Conservation (phyloP, 1,140 invertebrate species). For the Frieseomelitta varia region DNA sequence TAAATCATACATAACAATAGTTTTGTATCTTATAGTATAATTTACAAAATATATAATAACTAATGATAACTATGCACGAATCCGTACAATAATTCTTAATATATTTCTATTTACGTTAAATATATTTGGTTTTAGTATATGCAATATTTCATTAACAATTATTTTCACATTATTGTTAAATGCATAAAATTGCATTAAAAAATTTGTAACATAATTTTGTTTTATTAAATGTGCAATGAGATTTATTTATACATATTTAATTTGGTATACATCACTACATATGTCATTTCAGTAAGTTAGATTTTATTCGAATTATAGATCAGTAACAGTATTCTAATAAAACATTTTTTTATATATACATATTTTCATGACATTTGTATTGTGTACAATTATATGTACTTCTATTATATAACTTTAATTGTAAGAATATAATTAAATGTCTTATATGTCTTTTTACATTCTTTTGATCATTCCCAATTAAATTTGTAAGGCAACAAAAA, state of each 20-base stretch:
- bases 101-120: slow-evolving; percentile 20
- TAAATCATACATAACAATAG: slow-evolving; percentile 7
- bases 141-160: background rate
- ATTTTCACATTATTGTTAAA: background rate
- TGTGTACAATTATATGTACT: slow-evolving; percentile 36
- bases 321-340: slow-evolving; percentile 20
- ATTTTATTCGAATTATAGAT: slow-evolving; percentile 8
- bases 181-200: slow-evolving; percentile 18
- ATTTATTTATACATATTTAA: background rate
- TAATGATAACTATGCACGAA: slow-evolving; percentile 21
- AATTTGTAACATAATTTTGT: slow-evolving; percentile 4
- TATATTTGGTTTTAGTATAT: background rate
- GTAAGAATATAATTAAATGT: slow-evolving; percentile 43
- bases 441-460: slow-evolving; percentile 16
- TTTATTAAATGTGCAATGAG: slow-evolving; percentile 3
- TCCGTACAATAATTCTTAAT: slow-evolving; percentile 24
- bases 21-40: slow-evolving; percentile 25
- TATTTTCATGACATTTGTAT: slow-evolving; percentile 46
- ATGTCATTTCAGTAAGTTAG: background rate
- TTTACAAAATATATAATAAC: slow-evolving; percentile 14
- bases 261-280: background rate
- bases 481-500: background rate
- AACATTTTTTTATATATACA: slow-evolving; percentile 42
- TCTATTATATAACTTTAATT: slow-evolving; percentile 58
- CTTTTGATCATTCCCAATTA: slow-evolving; percentile 11